Conservation (phyloP, 1,140 invertebrate genomes). For the Heliconius himera region DNA sequence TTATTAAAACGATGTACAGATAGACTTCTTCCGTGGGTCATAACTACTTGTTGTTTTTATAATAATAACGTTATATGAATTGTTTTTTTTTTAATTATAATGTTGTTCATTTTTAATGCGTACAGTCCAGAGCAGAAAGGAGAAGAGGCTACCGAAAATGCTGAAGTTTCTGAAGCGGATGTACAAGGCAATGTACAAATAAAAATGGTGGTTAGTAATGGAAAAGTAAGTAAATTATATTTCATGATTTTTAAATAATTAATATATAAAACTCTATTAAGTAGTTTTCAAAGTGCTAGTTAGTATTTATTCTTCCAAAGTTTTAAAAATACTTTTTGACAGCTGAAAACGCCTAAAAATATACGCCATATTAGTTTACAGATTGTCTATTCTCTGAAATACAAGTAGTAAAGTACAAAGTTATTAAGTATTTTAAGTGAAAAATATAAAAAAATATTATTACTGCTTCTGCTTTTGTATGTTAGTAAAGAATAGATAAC, state of each 20-base stretch:
- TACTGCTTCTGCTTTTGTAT: too few species aligned
- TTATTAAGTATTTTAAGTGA: too few species aligned
- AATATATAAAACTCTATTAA: too few species aligned
- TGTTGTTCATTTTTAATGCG: background rate
- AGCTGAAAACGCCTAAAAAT: too few species aligned
- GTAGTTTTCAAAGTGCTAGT: too few species aligned
- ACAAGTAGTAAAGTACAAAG: too few species aligned
- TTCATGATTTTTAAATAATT: background rate
- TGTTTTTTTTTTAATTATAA: background rate
- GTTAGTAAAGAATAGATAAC: too few species aligned
- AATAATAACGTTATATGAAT: background rate
- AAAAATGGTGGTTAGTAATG: slow-evolving; percentile 91
- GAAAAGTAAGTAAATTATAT: slow-evolving; percentile 83
- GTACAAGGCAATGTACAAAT: slow-evolving; percentile 88
- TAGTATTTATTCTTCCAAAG: too few species aligned
- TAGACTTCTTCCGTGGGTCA: background rate
- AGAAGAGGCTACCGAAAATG: slow-evolving; percentile 69
- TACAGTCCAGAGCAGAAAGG: slow-evolving; percentile 79
- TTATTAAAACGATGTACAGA: background rate
- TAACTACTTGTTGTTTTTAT: background rate
- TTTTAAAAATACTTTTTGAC: too few species aligned
- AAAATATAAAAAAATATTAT: too few species aligned
- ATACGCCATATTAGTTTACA: too few species aligned
- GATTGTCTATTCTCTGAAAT: too few species aligned
- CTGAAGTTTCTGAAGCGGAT: slow-evolving; percentile 60